Percentiles rank a stretch among this genome's conserved stretches.
Evolutionary conservation across 2,113 vertebrate species (phyloP).

Genomic region (Noctilio leporinus): DNA sequence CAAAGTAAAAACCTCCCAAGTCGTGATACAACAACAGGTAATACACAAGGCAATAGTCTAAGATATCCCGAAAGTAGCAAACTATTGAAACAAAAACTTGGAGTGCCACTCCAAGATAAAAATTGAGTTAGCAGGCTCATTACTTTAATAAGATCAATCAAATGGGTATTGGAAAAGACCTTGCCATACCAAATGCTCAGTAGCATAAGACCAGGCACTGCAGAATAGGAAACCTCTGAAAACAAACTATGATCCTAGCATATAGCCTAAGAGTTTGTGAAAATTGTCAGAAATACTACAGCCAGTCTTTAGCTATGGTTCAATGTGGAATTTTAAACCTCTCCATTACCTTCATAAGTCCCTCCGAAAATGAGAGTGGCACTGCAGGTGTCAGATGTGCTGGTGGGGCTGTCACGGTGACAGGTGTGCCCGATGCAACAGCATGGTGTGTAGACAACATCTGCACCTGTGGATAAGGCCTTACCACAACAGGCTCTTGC

Average conservation of each 20-base stretch:
- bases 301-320: not conserved
- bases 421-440: slow-evolving; percentile 86
- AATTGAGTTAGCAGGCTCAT: not conserved
- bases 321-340: not conserved
- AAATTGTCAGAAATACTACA: not conserved
- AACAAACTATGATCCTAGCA: not conserved
- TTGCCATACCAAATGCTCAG: not conserved
- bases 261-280: not conserved
- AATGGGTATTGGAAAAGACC: not conserved
- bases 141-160: not conserved
- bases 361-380: slow-evolving; percentile 89
- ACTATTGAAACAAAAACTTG: not conserved
- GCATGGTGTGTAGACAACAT: slow-evolving; percentile 86
- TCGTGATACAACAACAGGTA: not conserved
- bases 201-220: not conserved
- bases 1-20: slow-evolving; percentile 20
- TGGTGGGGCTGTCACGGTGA: slow-evolving; percentile 87
- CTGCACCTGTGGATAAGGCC: slow-evolving; percentile 94
- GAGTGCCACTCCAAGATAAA: not conserved
- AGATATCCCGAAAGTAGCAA: not conserved
- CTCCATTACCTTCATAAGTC: slow-evolving; percentile 91
- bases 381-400: slow-evolving; percentile 90
- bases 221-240: not conserved
- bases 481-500: slow-evolving; percentile 95
- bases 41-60: not conserved